phyloP scores from a whole-genome alignment of 1,140 invertebrate genomes.

The Triops cancriformis region DNA sequence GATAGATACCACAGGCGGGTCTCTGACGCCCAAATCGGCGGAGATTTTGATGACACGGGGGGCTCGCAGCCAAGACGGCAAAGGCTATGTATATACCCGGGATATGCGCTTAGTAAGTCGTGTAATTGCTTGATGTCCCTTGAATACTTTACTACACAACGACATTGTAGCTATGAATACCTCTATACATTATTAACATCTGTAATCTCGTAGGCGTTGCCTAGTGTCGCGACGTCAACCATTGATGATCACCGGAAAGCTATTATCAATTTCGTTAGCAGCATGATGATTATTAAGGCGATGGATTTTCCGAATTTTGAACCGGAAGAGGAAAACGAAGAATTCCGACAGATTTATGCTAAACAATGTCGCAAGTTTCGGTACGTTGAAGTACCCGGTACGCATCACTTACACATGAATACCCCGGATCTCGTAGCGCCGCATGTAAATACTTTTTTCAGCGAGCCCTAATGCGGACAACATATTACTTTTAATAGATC shows the following conservation, averaged over 20 bases:
- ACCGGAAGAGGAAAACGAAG: slow-evolving; percentile 27
- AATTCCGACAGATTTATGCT: slow-evolving; percentile 28
- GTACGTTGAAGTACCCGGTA: slow-evolving; percentile 36
- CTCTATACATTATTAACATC: not conserved
- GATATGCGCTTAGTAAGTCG: slow-evolving; percentile 30
- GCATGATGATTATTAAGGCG: slow-evolving; percentile 35
- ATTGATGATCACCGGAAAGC: slow-evolving; percentile 31
- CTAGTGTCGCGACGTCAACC: not conserved
- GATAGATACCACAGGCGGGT: slow-evolving; percentile 31
- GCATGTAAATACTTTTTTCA: slow-evolving; percentile 36
- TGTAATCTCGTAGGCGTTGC: not conserved
- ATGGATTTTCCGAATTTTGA: slow-evolving; percentile 31
- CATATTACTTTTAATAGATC: too few species aligned
- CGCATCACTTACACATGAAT: slow-evolving; percentile 41
- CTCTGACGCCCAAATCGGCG: slow-evolving; percentile 33
- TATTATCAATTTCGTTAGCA: slow-evolving; percentile 31
- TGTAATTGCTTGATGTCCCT: slow-evolving; percentile 25
- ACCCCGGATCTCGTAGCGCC: slow-evolving; percentile 36
- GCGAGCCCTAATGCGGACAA: not conserved
- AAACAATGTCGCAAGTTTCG: slow-evolving; percentile 28
- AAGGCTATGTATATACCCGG: slow-evolving; percentile 29
- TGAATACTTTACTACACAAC: too few species aligned
- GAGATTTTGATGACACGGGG: slow-evolving; percentile 36
- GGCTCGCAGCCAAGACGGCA: slow-evolving; percentile 33
- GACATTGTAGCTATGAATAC: not conserved